These are phyloP conservation scores for Zaprionus davidi DNA, from an alignment of 1,140 invertebrate genomes.

Conservation along the genomic window DNA sequence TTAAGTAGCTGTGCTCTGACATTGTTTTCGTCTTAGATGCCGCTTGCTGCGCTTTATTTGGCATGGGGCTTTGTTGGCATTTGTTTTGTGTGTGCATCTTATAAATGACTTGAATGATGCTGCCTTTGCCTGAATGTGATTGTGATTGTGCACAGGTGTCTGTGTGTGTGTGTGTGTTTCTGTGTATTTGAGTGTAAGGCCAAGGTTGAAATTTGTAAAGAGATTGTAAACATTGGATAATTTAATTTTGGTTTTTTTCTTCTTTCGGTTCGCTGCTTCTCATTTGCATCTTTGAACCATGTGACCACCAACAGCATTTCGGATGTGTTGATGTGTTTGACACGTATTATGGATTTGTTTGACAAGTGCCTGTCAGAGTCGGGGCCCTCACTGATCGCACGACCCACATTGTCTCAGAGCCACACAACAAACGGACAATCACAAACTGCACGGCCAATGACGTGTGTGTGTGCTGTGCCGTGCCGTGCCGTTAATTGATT, in stretches of 20 bases:
- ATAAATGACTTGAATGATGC: slow-evolving; percentile 50
- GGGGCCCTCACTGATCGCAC: slow-evolving; percentile 61
- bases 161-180: slow-evolving; percentile 16
- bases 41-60: slow-evolving; percentile 67
- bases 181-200: slow-evolving; percentile 65
- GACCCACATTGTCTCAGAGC: slow-evolving; percentile 62
- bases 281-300: slow-evolving; percentile 63
- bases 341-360: slow-evolving; percentile 77
- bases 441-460: slow-evolving; percentile 33
- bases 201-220: slow-evolving; percentile 81
- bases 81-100: slow-evolving; percentile 45
- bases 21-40: slow-evolving; percentile 66
- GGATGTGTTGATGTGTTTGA: slow-evolving; percentile 62
- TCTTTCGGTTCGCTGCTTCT: slow-evolving; percentile 51
- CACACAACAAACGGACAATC: slow-evolving; percentile 14
- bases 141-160: slow-evolving; percentile 17
- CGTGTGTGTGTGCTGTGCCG: slow-evolving; percentile 5
- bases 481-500: slow-evolving; percentile 71
- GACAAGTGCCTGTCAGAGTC: slow-evolving; percentile 70
- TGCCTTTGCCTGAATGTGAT: slow-evolving; percentile 26
- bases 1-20: slow-evolving; percentile 68
- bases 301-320: slow-evolving; percentile 35
- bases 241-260: slow-evolving; percentile 63
- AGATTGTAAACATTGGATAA: slow-evolving; percentile 81
- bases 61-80: slow-evolving; percentile 34